A percentile compares a stretch with the other conserved stretches of the same genome.
These are phyloP conservation scores for Semaprochilodus insignis DNA, from an alignment of 2,797 vertebrate genomes.

Conservation along the genomic window DNA sequence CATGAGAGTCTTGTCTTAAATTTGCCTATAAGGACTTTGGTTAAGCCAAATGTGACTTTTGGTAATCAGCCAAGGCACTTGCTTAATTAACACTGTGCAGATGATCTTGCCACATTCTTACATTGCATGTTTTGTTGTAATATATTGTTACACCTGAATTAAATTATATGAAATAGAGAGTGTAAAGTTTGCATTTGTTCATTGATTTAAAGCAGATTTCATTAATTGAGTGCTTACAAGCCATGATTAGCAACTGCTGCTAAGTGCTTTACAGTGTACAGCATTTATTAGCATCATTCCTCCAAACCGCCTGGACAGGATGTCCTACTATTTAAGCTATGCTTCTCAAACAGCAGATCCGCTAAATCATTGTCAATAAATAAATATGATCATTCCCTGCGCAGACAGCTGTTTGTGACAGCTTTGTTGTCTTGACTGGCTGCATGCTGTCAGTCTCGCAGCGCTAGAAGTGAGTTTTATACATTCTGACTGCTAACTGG, in stretches of 20 bases:
- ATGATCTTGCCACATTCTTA: not conserved
- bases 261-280: slow-evolving; percentile 42
- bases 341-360: slow-evolving; percentile 78
- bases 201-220: not conserved
- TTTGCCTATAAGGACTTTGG: not conserved
- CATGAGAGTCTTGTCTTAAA: too few species aligned
- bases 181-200: too few species aligned
- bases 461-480: slow-evolving; percentile 90
- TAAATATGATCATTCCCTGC: slow-evolving; percentile 88
- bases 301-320: slow-evolving; percentile 74
- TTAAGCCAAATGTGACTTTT: not conserved
- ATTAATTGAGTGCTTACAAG: slow-evolving; percentile 45
- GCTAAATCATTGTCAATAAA: slow-evolving; percentile 85
- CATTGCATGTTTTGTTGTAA: not conserved
- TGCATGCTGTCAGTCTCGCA: slow-evolving; percentile 92
- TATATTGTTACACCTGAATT: too few species aligned
- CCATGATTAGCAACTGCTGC: slow-evolving; percentile 44
- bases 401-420: slow-evolving; percentile 99
- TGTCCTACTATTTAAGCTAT: slow-evolving; percentile 73
- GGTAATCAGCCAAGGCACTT: not conserved
- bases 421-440: slow-evolving; percentile 93
- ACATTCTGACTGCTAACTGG: slow-evolving; percentile 90
- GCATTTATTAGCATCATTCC: slow-evolving; percentile 49
- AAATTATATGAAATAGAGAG: not conserved
- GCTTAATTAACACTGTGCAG: too few species aligned